Evolutionary conservation across 2,888 invertebrate species (phyloP), one percentile per base, ranked within the genome.

Genomic region (Idaea aversata): DNA sequence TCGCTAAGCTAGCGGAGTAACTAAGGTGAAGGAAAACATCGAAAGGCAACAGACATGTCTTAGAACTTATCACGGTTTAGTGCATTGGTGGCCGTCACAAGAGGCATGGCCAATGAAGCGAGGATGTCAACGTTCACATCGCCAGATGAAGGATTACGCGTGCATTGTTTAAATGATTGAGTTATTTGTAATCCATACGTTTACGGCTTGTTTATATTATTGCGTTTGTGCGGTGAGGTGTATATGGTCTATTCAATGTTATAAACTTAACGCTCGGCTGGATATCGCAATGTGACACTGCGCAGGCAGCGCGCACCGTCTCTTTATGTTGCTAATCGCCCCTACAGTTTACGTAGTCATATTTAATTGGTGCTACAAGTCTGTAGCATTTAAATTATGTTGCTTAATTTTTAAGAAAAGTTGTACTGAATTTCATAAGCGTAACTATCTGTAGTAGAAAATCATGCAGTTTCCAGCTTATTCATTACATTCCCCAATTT

Each of bases 101-200:
- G 47, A 13, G 47, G 47, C 47, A 47, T 10, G 47, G 47, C 13
- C 47, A 47, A 47, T 47, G 47, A 47, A 7, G 47, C 13, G 47
- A 47, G 47, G 3, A 47, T 5, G 10, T 47, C 13, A 47, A 7
- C 36, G 36, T 7, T 47, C 25, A 13, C 47, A 13, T 47, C 47
- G 47, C 47, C 10, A 47, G 13, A 47, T 47, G 47, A 47, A 47
- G 47, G 47, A 47, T 47, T 47, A 47, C 47, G 47, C 10, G 47
- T 13, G 47, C 47, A 47, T 47, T 47, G 47, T 47, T 47, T 13
- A 4, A 47, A 63, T 64, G 63, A 68, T 65, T 63, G 68, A 66
- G 66, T 62, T 68, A 66, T 64, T 63, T 63, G 61, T 64, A 62
- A 36, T 36, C 38, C n/a, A 10, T 15, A 66, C 59, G 57, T 63